Base-by-base conservation (phyloP, 2,888 invertebrate species). In the Sthenelais limicola region DNA sequence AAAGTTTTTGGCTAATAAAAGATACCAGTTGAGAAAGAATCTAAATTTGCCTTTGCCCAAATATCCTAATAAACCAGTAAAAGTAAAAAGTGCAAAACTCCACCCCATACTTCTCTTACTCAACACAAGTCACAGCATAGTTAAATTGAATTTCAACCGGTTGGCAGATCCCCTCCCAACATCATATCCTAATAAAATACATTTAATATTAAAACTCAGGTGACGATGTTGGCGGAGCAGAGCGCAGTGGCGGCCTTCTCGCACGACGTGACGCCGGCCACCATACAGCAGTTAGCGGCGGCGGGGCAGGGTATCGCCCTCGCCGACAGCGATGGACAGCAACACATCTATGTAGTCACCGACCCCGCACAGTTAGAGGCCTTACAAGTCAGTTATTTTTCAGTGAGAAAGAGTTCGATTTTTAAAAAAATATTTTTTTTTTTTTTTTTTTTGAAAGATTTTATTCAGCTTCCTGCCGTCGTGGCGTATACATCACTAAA, bases 261-360 rank as follows among this genome's bases (percentile, higher is more conserved):
- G 18, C 71, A 35, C 58, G 77, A 81, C 32, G 81, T 81, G 48
- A 74, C 79, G 26, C 78, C 78, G 70, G 51, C 71, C 18, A 26
- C 73, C 12, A 26, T 73, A 30, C 80, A 80, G 24, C 79, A 79
- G 1, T 81, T 82, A 1, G 78, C 83, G 30, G 79, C 82, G 7
- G 78, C 79, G 28, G 62, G 62, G 18, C 62, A 58, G 26, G 71
- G 70, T 26, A 70, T 70, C 43, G 38, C 70, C 15, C 78, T 84
- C 68, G 80, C 82, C 15, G 75, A 83, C 15, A 80, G 81, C 0
- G 83, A 83, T 32, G 78, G 80, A 28, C 82, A 83, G 67, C 83
- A 84, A 70, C 85, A 85, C 73, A 83, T 85, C 35, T 80, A 80
- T 74, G 84, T 85, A 9, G 83, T 85, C 33, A 84, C 85, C 9